Percentiles rank a stretch among this genome's conserved stretches.
phyloP scores from a whole-genome alignment of 1,140 invertebrate genomes.

The Leptestheria dahalacensis region DNA sequence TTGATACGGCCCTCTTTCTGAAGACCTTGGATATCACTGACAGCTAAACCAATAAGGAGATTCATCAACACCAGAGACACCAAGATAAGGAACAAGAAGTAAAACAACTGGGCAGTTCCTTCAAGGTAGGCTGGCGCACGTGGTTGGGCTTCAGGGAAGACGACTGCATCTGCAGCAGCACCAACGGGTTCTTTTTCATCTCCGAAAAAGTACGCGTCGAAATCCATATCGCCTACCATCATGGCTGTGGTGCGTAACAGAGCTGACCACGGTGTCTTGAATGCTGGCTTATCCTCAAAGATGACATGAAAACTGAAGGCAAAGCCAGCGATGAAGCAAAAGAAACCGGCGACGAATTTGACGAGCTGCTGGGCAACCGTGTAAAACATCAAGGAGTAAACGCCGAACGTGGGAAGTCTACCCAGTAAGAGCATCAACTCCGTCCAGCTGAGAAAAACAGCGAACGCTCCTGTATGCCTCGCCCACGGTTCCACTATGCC shows the following conservation, averaged over 20 bases:
- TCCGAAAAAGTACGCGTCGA: slow-evolving; percentile 20
- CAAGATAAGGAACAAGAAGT: slow-evolving; percentile 41
- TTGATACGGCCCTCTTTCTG: slow-evolving; percentile 34
- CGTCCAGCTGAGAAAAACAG: slow-evolving; percentile 35
- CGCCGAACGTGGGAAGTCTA: slow-evolving; percentile 33
- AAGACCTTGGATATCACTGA: slow-evolving; percentile 43
- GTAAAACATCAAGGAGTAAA: slow-evolving; percentile 37
- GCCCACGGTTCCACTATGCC: slow-evolving; percentile 25
- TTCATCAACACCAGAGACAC: slow-evolving; percentile 47
- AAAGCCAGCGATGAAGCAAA: slow-evolving; percentile 38
- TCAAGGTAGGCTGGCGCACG: background rate
- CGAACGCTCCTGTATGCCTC: slow-evolving; percentile 32
- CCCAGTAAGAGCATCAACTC: slow-evolving; percentile 37
- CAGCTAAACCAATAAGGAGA: slow-evolving; percentile 43
- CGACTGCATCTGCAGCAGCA: background rate
- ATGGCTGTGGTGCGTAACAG: slow-evolving; percentile 38
- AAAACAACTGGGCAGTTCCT: slow-evolving; percentile 31
- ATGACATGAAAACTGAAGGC: slow-evolving; percentile 37
- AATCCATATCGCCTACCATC: slow-evolving; percentile 44
- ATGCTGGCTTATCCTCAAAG: slow-evolving; percentile 30
- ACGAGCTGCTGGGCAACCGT: slow-evolving; percentile 33
- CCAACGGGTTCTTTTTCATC: background rate
- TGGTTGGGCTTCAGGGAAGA: background rate
- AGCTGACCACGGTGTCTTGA: slow-evolving; percentile 29
- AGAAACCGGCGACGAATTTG: slow-evolving; percentile 35